phyloP scores from a whole-genome alignment of 2,888 invertebrate genomes.

The Baccha elongata region DNA sequence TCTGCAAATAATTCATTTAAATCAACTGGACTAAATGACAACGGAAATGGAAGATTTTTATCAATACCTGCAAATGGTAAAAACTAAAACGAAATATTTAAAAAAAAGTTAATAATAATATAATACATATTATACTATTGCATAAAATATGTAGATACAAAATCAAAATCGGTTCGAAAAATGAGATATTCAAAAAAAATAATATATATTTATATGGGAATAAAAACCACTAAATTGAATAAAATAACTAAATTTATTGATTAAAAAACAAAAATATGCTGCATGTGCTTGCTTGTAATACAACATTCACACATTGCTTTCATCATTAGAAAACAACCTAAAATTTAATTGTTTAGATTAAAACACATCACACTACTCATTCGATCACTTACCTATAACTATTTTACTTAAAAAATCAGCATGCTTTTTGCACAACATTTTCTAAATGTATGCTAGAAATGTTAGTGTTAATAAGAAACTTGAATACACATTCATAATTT shows the following conservation, averaged over 20 bases:
- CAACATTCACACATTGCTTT: constrained; percentile 35
- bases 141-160: neutral
- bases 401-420: constrained; percentile 3
- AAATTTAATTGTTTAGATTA: constrained; percentile 18
- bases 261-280: constrained; percentile 29
- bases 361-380: constrained; percentile 4
- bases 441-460: constrained; percentile 42
- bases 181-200: constrained; percentile 11
- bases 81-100: constrained; percentile 38
- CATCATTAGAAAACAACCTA: neutral
- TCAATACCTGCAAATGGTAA: constrained; percentile 81
- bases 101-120: constrained; percentile 25
- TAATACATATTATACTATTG: neutral
- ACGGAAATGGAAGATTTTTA: constrained; percentile 80
- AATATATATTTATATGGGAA: neutral
- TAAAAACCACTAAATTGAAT: neutral
- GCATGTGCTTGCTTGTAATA: constrained; percentile 48
- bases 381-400: neutral
- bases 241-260: neutral
- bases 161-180: neutral
- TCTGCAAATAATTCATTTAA: constrained; percentile 75
- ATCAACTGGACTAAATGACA: constrained; percentile 78
- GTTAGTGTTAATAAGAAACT: neutral
- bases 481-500: neutral
- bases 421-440: constrained; percentile 57